Evolutionary conservation across 1,140 invertebrate genomes (phyloP).

Genomic region (Lepidurus couesii): DNA sequence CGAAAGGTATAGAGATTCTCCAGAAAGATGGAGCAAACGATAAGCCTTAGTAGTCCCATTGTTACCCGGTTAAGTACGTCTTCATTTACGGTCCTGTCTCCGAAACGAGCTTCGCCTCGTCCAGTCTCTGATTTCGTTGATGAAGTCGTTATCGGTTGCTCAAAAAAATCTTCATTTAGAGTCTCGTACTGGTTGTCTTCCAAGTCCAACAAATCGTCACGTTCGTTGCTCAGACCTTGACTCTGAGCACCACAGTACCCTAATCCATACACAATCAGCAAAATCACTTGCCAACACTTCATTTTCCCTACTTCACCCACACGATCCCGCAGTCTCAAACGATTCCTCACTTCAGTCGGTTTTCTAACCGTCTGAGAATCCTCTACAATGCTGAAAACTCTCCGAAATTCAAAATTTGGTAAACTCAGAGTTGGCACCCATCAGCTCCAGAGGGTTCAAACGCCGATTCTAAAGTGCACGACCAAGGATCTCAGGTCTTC

Average conservation of each 20-base stretch:
- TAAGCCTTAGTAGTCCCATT: not conserved
- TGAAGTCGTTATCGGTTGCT: not conserved
- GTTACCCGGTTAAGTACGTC: not conserved
- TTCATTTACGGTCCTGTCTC: not conserved
- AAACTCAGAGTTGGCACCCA: not conserved
- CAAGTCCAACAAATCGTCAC: not conserved
- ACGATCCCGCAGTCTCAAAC: too few species aligned
- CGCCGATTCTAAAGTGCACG: not conserved
- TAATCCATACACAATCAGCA: not conserved
- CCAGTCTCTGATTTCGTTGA: not conserved
- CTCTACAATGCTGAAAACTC: not conserved
- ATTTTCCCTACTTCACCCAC: not conserved
- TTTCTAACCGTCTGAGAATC: not conserved
- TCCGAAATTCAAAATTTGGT: not conserved
- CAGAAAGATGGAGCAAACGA: too few species aligned
- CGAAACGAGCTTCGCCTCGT: conserved; percentile 6
- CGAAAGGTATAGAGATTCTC: too few species aligned
- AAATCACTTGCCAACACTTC: conserved; percentile 6
- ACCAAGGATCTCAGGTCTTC: conserved; percentile 25
- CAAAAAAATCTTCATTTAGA: not conserved
- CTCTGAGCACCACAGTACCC: not conserved
- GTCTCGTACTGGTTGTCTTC: not conserved
- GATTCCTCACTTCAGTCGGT: too few species aligned
- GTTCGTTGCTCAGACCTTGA: not conserved
- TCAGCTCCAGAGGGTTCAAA: conserved; percentile 7